Conservation (phyloP, 2,888 invertebrate genomes). For the Teleogryllus oceanicus region DNA sequence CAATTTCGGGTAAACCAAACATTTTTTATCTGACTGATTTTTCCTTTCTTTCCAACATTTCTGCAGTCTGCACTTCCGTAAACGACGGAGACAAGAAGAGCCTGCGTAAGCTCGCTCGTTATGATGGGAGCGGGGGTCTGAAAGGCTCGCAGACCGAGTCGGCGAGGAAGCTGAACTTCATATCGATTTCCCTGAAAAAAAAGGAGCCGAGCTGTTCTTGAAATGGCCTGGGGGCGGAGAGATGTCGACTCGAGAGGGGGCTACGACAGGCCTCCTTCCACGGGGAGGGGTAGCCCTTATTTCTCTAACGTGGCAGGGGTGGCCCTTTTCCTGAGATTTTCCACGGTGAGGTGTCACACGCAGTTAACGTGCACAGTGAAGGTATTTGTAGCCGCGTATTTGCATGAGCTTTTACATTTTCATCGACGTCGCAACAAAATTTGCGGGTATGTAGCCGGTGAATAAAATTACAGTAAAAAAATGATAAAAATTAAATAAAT, state of each 20-base stretch:
- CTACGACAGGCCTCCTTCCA: background rate
- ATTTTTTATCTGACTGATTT: too few species aligned
- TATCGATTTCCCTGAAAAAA: conserved; percentile 12
- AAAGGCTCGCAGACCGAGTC: background rate
- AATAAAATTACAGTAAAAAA: too few species aligned
- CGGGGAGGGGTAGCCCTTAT: background rate
- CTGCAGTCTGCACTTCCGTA: background rate
- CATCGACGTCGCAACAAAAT: too few species aligned
- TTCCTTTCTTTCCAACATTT: too few species aligned
- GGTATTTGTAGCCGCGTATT: too few species aligned
- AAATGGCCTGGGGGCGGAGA: background rate
- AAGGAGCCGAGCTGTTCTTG: conserved; percentile 9
- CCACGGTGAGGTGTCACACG: too few species aligned
- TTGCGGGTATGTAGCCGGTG: too few species aligned
- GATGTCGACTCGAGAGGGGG: background rate
- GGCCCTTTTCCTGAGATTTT: background rate
- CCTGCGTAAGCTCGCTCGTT: background rate
- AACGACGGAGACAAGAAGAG: background rate
- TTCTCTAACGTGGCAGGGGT: background rate
- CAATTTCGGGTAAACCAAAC: too few species aligned
- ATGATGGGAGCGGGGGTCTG: background rate
- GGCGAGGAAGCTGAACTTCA: background rate
- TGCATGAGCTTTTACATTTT: too few species aligned
- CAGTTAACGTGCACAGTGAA: too few species aligned
- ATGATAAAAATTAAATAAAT: too few species aligned